Evolutionary conservation across 2,888 invertebrate species (phyloP).

Genomic region (Cacoxenus indagator): DNA sequence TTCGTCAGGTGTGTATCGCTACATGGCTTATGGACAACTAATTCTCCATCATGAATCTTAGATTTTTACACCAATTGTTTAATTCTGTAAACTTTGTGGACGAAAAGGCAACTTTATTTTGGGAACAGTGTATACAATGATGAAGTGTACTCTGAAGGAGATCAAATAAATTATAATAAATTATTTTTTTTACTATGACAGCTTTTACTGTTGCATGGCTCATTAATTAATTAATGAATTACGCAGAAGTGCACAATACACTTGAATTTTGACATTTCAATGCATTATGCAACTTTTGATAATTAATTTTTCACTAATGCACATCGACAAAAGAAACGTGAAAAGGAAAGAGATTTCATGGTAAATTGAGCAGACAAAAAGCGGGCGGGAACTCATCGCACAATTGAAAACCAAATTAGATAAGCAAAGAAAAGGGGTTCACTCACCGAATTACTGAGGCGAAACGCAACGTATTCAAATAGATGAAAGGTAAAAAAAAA

Average conservation of each 20-base stretch:
- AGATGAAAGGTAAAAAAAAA: background rate
- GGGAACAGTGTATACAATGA: background rate
- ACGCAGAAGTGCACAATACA: background rate
- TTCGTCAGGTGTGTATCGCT: too few relatives aligned
- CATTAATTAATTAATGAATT: too few relatives aligned
- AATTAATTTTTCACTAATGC: background rate
- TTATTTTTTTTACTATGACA: background rate
- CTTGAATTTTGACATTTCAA: conserved; percentile 7
- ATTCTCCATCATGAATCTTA: too few relatives aligned
- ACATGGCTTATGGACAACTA: too few relatives aligned
- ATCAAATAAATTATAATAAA: background rate
- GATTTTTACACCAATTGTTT: too few relatives aligned
- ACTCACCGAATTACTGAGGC: background rate
- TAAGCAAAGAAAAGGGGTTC: background rate
- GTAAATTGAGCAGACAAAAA: conserved; percentile 5
- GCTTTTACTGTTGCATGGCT: background rate
- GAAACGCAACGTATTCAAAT: background rate
- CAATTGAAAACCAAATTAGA: background rate
- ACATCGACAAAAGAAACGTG: background rate
- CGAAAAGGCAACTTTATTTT: too few relatives aligned
- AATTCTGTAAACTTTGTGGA: too few relatives aligned
- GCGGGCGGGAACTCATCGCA: background rate
- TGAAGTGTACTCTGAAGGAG: background rate
- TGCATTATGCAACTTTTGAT: background rate
- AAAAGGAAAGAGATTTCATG: background rate